Evolutionary conservation across 2,797 vertebrate genomes (phyloP), one percentile per base, ranked within the genome.

Genomic region (Halcyon leucocephala): DNA sequence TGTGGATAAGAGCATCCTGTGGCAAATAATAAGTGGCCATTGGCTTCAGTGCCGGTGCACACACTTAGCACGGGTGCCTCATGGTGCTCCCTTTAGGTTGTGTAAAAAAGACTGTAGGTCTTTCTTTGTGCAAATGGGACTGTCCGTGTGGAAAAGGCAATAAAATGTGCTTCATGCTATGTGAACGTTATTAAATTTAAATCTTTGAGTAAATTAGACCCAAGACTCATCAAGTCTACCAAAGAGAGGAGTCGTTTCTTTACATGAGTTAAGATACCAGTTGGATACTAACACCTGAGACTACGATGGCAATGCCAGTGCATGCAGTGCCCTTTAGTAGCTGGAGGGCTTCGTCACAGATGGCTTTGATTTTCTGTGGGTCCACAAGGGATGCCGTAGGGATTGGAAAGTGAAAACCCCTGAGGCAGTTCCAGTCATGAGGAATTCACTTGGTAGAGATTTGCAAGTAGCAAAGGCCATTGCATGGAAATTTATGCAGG

Each of bases 31-130:
- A 39, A 89, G 78, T 77, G 31, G 60, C 55, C 33, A 4, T 85
- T 0, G 0, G 57, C 29, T 77, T 67, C 28, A 66, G 35, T 2
- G 1, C 39, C 44, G 6, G 21, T 20, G 37, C 52, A 46, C 35
- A 31, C 25, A 6, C 51, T 70, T 20, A 19, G 12, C 19, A 8
- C 64, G 33, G 71, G 25, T 74, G 41, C 51, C 37, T 86, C 4
- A 0, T 52, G 24, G 81, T 82, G 35, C 35, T 94, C 20, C n/a
- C 62, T 35, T 48, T 25, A 52, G 7, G 9, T 18, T 26, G 14
- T 31, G 12, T 21, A 26, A 52, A 81, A 87, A 89, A 82, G 18
- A 25, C 24, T 24, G 6, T 21, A 21, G 18, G 33, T 82, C 21
- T 85, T 19, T 8, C 35, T 74, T 52, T 67, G 28, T 49, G 29